phyloP scores from a whole-genome alignment of 2,797 vertebrate genomes.

The Microctenopoma stevenorrisi region DNA sequence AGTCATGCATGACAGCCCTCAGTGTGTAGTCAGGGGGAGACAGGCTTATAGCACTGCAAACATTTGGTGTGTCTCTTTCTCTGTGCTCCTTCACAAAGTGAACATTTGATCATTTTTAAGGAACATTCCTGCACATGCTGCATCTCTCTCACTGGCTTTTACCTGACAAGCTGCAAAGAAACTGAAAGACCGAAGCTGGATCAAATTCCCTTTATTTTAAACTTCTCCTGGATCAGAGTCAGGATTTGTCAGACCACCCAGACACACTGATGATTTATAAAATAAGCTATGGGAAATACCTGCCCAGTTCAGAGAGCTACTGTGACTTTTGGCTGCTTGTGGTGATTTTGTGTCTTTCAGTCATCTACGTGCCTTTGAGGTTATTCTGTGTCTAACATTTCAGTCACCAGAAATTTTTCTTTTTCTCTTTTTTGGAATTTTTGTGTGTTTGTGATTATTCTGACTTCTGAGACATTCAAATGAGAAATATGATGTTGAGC shows the following conservation, averaged over 20 bases:
- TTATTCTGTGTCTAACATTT: too few relatives aligned
- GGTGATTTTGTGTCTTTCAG: too few relatives aligned
- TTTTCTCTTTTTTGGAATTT: too few relatives aligned
- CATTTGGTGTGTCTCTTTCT: constrained; percentile 2
- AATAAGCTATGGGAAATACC: constrained; percentile 17
- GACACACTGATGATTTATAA: constrained; percentile 17
- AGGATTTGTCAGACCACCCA: constrained; percentile 42
- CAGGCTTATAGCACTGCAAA: constrained; percentile 9
- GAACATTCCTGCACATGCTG: constrained; percentile 58
- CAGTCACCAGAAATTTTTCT: too few relatives aligned
- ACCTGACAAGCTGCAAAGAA: constrained; percentile 66
- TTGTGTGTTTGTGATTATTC: too few relatives aligned
- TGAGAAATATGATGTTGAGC: too few relatives aligned
- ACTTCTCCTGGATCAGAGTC: constrained; percentile 4
- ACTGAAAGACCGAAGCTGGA: constrained; percentile 28
- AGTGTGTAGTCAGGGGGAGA: constrained; percentile 11
- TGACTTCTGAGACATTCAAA: too few relatives aligned
- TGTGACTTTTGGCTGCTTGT: not conserved
- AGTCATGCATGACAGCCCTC: not conserved
- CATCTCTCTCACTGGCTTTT: constrained; percentile 51
- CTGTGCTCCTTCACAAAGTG: constrained; percentile 26
- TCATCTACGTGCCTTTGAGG: too few relatives aligned
- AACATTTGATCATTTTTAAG: constrained; percentile 65
- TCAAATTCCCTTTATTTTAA: constrained; percentile 60
- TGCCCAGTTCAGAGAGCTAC: constrained; percentile 1